A percentile compares a stretch with the other conserved stretches of the same genome.
These are phyloP conservation scores for Xestia rhomboidea DNA, from an alignment of 2,888 invertebrate species.

Conservation along the genomic window DNA sequence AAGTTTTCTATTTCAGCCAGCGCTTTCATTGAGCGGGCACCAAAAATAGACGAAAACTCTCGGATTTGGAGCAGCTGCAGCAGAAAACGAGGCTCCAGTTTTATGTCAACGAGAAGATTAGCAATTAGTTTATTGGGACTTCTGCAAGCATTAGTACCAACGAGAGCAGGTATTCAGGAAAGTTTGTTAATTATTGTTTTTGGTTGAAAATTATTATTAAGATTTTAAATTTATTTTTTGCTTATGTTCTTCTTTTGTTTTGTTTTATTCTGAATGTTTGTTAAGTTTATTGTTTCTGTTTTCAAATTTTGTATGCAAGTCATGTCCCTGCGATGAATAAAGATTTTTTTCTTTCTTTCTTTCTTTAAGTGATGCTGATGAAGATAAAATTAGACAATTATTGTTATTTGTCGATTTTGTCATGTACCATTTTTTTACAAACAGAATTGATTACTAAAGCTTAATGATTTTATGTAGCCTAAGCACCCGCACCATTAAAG, in stretches of 20 bases:
- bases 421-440: not conserved
- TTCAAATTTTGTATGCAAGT: too few relatives aligned
- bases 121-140: conserved; percentile 57
- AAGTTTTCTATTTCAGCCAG: conserved; percentile 46
- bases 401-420: not conserved
- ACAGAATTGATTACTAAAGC: too few relatives aligned
- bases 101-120: conserved; percentile 48
- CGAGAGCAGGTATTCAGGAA: conserved; percentile 22
- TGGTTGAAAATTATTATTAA: not conserved
- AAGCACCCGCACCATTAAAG: too few relatives aligned
- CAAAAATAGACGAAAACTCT: conserved; percentile 52
- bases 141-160: conserved; percentile 15
- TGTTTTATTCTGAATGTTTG: too few relatives aligned
- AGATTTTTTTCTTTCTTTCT: too few relatives aligned
- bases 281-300: too few relatives aligned
- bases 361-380: not conserved
- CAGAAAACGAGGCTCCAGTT: conserved; percentile 54
- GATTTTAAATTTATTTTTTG: too few relatives aligned
- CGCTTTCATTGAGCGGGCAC: conserved; percentile 51
- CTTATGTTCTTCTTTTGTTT: too few relatives aligned
- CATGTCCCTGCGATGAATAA: too few relatives aligned
- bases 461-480: too few relatives aligned
- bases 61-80: conserved; percentile 56
- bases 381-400: not conserved
- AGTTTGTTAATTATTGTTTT: not conserved